These are phyloP conservation scores for Falco concolor DNA, from an alignment of 2,797 vertebrate genomes.

Conservation along the genomic window DNA sequence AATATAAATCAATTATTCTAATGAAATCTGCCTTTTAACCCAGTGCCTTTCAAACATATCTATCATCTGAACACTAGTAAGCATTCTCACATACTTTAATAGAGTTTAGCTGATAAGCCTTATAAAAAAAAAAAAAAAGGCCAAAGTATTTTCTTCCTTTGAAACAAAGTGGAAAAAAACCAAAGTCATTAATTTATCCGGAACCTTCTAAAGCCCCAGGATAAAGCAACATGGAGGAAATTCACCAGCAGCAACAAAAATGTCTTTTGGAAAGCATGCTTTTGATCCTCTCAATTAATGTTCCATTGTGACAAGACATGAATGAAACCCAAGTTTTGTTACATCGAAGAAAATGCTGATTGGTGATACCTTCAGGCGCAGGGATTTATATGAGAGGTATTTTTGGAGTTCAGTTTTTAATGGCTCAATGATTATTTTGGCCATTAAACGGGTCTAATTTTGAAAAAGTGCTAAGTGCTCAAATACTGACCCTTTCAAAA, in stretches of 20 bases:
- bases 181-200: slow-evolving; percentile 1
- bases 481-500: not conserved
- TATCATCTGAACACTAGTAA: not conserved
- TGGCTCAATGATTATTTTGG: not conserved
- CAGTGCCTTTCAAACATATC: not conserved
- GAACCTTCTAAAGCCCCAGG: not conserved
- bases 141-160: not conserved
- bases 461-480: not conserved
- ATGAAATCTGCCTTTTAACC: not conserved
- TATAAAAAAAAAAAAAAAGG: not conserved
- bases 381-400: not conserved
- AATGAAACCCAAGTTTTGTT: not conserved
- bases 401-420: slow-evolving; percentile 1
- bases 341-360: slow-evolving; percentile 17
- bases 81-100: not conserved
- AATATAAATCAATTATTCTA: not conserved
- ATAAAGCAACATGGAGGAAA: not conserved
- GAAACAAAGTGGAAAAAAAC: not conserved
- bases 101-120: not conserved
- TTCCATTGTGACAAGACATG: not conserved
- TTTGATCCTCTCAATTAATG: slow-evolving; percentile 38
- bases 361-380: not conserved
- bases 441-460: not conserved
- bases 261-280: not conserved
- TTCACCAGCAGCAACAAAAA: not conserved